Conservation (phyloP, 2,888 invertebrate genomes). For the Aporophyla lueneburgensis region DNA sequence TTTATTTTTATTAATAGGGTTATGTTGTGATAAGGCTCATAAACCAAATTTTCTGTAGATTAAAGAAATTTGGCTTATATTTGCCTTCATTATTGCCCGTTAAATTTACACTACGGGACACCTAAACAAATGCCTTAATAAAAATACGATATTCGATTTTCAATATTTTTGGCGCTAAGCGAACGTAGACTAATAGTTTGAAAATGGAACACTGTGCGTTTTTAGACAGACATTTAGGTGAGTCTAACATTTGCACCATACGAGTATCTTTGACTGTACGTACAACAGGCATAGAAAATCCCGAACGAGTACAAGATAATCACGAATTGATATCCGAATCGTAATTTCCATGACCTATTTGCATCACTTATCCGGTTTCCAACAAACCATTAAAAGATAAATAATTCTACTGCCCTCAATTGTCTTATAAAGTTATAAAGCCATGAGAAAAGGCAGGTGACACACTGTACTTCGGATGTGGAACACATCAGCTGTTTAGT, state of each 20-base stretch:
- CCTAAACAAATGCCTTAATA: too few relatives aligned
- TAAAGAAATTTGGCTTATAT: too few relatives aligned
- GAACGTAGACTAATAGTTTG: not conserved
- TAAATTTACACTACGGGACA: too few relatives aligned
- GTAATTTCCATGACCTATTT: conserved; percentile 1
- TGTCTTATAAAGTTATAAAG: conserved; percentile 24
- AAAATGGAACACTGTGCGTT: not conserved
- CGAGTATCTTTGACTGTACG: not conserved
- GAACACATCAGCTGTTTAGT: conserved; percentile 49
- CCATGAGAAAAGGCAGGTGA: conserved; percentile 51
- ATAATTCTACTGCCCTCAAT: conserved; percentile 34
- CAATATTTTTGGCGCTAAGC: not conserved
- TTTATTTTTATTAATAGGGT: not conserved
- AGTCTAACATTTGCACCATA: not conserved
- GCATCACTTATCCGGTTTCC: not conserved
- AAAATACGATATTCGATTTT: not conserved
- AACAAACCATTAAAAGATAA: conserved; percentile 30
- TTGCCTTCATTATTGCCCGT: not conserved
- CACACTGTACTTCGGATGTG: conserved; percentile 29
- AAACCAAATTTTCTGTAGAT: too few relatives aligned
- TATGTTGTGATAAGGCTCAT: not conserved
- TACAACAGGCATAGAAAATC: not conserved
- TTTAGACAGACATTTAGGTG: not conserved
- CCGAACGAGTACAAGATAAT: not conserved
- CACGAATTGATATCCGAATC: not conserved